A percentile compares a stretch with the other conserved stretches of the same genome.
Evolutionary conservation across 1,140 invertebrate species (phyloP).

Genomic region (Temnothorax nylanderi): DNA sequence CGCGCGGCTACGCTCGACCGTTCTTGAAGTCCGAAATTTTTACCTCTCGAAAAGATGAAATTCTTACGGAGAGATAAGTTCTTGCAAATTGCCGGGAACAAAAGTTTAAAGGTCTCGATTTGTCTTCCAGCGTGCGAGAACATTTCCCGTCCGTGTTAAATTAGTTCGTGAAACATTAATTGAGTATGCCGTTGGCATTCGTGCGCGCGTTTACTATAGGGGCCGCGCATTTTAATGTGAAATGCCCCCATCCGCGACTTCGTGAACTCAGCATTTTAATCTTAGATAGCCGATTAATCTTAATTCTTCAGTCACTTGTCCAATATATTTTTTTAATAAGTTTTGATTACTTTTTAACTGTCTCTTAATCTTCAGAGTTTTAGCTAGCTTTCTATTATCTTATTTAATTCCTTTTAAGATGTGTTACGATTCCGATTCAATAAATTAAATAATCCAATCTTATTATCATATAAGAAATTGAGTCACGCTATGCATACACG

Average conservation of each 20-base stretch:
- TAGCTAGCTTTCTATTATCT: background rate
- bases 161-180: conserved; percentile 52
- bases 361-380: background rate
- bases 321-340: background rate
- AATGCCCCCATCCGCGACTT: conserved; percentile 3
- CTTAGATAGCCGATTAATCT: conserved; percentile 6
- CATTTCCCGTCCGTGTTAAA: conserved; percentile 38
- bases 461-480: background rate
- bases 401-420: background rate
- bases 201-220: conserved; percentile 19
- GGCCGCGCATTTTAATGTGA: conserved; percentile 5
- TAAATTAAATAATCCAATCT: background rate
- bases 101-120: conserved; percentile 48
- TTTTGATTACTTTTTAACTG: background rate
- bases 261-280: conserved; percentile 4
- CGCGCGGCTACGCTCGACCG: background rate
- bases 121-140: conserved; percentile 45
- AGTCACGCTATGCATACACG: no score
- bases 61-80: conserved; percentile 30
- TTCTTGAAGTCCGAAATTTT: conserved; percentile 31
- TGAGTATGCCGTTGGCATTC: conserved; percentile 46
- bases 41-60: conserved; percentile 48
- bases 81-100: conserved; percentile 38
- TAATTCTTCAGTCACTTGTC: background rate
- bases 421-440: background rate